Base-by-base conservation (phyloP, 2,888 invertebrate genomes). In the Polydrusus pterygomalis region DNA sequence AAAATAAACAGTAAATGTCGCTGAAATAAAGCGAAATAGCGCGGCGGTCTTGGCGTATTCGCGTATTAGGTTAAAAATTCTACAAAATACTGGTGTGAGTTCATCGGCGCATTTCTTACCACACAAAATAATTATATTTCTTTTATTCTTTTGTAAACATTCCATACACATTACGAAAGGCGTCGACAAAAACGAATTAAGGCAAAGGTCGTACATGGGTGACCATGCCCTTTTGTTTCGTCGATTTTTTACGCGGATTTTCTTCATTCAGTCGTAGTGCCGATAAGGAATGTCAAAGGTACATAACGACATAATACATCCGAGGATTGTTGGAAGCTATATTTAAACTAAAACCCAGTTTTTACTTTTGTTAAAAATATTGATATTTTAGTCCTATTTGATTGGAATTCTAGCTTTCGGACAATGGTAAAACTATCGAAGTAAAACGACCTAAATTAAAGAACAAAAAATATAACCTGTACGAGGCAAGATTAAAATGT, bases 281-380 rank as follows among this genome's bases (percentile, higher is more conserved):
- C 17, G 47, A 9, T 51, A 20, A 18, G 11, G 20, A 51, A 51
- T 51, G 51, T 51, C 51, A 51, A 51, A 51, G 47, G 17, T 47
- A 17, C 15, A 17, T 6, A 3, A 11, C 1, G 9, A 47, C 30
- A 30, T 30, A 30, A 7, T 25, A 25, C 15, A 9, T 51, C 51
- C 51, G 51, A 51, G 51, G 51, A 20, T 51, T 51, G 51, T 51
- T 51, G 11, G 20, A 51, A 20, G 20, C 51, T 51, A 51, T 51
- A 51, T 51, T 51, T 51, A 51, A 51, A 20, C 20, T 6, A 2
- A 10, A 2, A 5, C 20, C 11, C 0, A 47, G 17, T 20, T 20
- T 20, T 6, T 20, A 20, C 20, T 20, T 49, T 51, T 51, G 51
- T 51, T 51, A 1, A 11, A 20, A 51, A 51, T 8, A 51, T 51